Evolutionary conservation across 2,113 vertebrate genomes (phyloP).

Genomic region (Stigmatopora nigra): DNA sequence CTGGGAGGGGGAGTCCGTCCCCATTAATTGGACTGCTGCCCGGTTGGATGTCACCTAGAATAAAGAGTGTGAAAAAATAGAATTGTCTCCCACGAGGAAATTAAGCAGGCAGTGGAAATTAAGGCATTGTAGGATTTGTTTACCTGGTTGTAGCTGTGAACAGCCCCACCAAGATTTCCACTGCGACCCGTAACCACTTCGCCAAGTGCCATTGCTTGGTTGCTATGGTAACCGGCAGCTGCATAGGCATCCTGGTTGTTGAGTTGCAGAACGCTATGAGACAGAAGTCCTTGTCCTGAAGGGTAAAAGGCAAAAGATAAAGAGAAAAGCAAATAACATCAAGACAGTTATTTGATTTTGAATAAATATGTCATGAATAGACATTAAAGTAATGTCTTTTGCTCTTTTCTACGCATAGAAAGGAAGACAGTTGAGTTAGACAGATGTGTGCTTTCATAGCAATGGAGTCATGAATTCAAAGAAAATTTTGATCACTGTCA

Average conservation of each 20-base stretch:
- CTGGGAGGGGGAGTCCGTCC: conserved; percentile 66
- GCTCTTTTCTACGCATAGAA: neutral
- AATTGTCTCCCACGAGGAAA: neutral
- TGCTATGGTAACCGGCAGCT: conserved; percentile 94
- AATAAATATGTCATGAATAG: neutral
- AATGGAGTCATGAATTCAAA: conserved; percentile 1
- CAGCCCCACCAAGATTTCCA: conserved; percentile 78
- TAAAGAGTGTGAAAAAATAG: conserved; percentile 1
- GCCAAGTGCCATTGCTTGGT: conserved; percentile 88
- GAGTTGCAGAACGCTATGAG: conserved; percentile 93
- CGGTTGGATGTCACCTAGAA: conserved; percentile 78
- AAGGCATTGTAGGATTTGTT: neutral
- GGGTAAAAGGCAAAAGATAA: neutral
- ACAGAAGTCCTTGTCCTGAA: conserved; percentile 90
- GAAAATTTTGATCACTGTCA: conserved; percentile 14
- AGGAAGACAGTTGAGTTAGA: neutral
- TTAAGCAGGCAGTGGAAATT: neutral
- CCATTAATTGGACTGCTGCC: conserved; percentile 74
- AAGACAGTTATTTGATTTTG: neutral
- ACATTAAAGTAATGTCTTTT: neutral
- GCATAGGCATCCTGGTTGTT: conserved; percentile 95
- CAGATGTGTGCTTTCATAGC: neutral
- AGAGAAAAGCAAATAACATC: conserved; percentile 1
- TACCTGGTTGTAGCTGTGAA: conserved; percentile 95
- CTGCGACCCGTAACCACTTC: conserved; percentile 78